These are phyloP conservation scores for Anas acuta DNA, from an alignment of 2,797 vertebrate species.

Conservation along the genomic window DNA sequence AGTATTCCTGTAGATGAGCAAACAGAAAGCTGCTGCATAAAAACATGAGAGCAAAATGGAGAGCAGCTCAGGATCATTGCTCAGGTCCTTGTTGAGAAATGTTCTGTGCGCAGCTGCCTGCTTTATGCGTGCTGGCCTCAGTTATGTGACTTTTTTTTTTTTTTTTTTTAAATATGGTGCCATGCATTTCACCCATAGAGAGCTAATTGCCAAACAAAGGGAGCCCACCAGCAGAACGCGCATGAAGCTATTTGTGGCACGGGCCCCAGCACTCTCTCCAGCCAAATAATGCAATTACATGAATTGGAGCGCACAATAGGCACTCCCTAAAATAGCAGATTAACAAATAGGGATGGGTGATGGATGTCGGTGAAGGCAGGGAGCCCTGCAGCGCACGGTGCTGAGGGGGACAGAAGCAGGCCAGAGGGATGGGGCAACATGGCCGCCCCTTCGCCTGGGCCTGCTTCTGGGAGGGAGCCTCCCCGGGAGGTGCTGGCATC, in stretches of 20 bases:
- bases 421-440: fast-evolving
- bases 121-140: not conserved
- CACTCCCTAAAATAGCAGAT: not conserved
- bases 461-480: not conserved
- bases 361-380: not conserved
- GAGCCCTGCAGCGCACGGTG: not conserved
- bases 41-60: slow-evolving; percentile 24
- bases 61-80: not conserved
- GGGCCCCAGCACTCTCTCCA: not conserved
- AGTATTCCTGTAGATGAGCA: slow-evolving; percentile 61
- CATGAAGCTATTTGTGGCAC: not conserved
- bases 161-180: not conserved
- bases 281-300: slow-evolving; percentile 26
- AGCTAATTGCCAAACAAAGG: slow-evolving; percentile 32
- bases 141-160: not conserved
- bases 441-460: not conserved
- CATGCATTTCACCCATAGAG: not conserved
- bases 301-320: not conserved
- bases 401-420: fast-evolving
- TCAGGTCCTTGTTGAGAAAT: not conserved
- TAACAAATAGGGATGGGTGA: not conserved
- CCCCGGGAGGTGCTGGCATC: fast-evolving
- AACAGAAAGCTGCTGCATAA: slow-evolving; percentile 52
- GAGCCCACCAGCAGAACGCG: not conserved
- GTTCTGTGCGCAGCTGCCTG: not conserved